Base-by-base conservation (phyloP, 2,113 vertebrate species). In the Tachuris rubrigastra region DNA sequence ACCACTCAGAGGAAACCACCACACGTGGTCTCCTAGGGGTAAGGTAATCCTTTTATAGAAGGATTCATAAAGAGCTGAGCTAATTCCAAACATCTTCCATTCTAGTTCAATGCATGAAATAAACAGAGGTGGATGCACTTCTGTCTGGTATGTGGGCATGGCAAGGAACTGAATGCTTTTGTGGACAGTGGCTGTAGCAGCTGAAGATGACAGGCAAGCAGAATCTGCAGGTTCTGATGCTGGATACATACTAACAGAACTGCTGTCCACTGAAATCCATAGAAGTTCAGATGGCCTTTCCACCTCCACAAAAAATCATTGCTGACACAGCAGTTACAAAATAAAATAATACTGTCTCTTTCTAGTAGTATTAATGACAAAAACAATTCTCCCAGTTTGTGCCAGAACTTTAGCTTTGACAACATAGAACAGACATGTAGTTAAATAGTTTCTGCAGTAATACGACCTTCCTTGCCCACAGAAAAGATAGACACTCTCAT, bases 1-100 rank as follows among this genome's bases (percentile, higher is more conserved):
- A 93, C 68, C 76, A 58, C 68, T 60, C 85, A 22, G 39, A 89
- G 52, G 39, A 95, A 92, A 90, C 39, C 52, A 89, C 65, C 19
- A 55, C 80, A 85, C 16, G 3, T 84, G 67, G 42, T 60, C 91
- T 92, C 72, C 67, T 55, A 39, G 24, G 68, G 41, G 46, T 39
- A 90, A 89, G 65, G 86, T 81, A 95, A 92, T 87, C 84, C 91
- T 92, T 96, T 87, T 95, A 90, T 58, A 93, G 95, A 89, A 86
- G 52, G 76, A 89, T 46, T 90, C 82, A 75, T 60, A 31, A 58
- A 73, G 62, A 87, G 39, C 28, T 85, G 28, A 55, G 68, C 52
- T 94, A 94, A 82, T 80, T 87, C 35, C 89, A 89, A 91, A 81
- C 53, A 68, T 47, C 77, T 81, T 85, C 94, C 71, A 87, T 78